Conservation (phyloP, 2,888 invertebrate species). For the Caradrina kadenii region DNA sequence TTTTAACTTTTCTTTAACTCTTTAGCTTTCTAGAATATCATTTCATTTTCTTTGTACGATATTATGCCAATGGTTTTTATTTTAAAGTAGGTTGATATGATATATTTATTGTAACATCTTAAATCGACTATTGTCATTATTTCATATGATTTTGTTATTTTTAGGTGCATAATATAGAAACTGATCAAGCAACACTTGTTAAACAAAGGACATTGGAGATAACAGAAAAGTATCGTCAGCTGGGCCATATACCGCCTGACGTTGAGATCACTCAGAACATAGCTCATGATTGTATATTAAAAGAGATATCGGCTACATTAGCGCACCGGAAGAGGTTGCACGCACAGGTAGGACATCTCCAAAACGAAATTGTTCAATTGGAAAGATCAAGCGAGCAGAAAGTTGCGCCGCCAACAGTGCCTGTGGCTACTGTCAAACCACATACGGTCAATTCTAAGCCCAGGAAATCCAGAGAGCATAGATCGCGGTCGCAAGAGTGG, state of each 20-base stretch:
- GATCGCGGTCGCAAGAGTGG: constrained; percentile 97
- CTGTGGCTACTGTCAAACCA: constrained; percentile 86
- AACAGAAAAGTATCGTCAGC: constrained; percentile 92
- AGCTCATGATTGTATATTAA: constrained; percentile 95
- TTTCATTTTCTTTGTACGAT: constrained; percentile 60
- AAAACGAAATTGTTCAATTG: constrained; percentile 94
- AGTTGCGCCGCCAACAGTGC: constrained; percentile 74
- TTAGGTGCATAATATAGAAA: constrained; percentile 92
- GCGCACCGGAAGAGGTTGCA: constrained; percentile 96
- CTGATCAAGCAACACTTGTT: constrained; percentile 93
- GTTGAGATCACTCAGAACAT: constrained; percentile 92
- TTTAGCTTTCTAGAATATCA: constrained; percentile 33
- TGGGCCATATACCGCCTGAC: constrained; percentile 89
- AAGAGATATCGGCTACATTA: constrained; percentile 96
- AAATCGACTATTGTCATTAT: background rate
- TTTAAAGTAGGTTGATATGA: constrained; percentile 24
- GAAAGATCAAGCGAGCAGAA: constrained; percentile 93
- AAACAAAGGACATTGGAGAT: constrained; percentile 94
- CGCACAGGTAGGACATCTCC: constrained; percentile 94
- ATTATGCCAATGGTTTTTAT: constrained; percentile 53
- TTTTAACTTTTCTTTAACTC: constrained; percentile 32
- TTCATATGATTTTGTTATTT: constrained; percentile 59
- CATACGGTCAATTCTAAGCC: constrained; percentile 83
- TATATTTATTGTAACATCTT: constrained; percentile 8
- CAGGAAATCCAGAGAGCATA: constrained; percentile 92